A percentile compares a stretch with the other conserved stretches of the same genome.
Evolutionary conservation across 30 jellyfish, hydroid and myxozoan genomes (phyloP).

Genomic region (Morbakka virulenta): DNA sequence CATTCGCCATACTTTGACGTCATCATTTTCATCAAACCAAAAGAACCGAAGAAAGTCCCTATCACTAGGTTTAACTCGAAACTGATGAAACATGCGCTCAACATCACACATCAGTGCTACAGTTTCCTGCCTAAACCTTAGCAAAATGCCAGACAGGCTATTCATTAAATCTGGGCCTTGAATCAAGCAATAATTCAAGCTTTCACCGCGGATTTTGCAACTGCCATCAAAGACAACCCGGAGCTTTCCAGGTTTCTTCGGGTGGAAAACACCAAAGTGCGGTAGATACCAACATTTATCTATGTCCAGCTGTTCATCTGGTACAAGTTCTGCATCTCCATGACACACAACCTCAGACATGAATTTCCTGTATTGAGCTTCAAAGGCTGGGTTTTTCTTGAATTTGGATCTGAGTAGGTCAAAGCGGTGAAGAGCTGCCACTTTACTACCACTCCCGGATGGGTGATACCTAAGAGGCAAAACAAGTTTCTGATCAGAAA

Average conservation of each 20-base stretch:
- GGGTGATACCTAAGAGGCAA: too few relatives aligned
- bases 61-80: constrained; percentile 10
- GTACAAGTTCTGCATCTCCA: too few relatives aligned
- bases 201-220: neutral
- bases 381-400: too few relatives aligned
- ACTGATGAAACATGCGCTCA: constrained; percentile 29
- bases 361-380: too few relatives aligned
- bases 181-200: neutral
- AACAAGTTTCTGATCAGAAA: too few relatives aligned
- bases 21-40: constrained; percentile 21
- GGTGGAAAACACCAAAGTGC: constrained; percentile 23
- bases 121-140: constrained; percentile 10
- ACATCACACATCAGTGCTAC: constrained; percentile 27
- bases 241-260: constrained; percentile 32
- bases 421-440: too few relatives aligned
- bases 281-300: constrained; percentile 46
- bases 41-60: constrained; percentile 18
- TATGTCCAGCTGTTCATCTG: too few relatives aligned
- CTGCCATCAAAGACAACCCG: constrained; percentile 20
- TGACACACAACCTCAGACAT: too few relatives aligned
- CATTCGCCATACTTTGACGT: constrained; percentile 13
- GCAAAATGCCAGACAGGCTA: constrained; percentile 11
- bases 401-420: too few relatives aligned
- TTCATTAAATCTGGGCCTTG: constrained; percentile 37
- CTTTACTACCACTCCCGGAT: too few relatives aligned